Base-by-base conservation (phyloP, 2,888 invertebrate genomes). In the Clanis bilineata region DNA sequence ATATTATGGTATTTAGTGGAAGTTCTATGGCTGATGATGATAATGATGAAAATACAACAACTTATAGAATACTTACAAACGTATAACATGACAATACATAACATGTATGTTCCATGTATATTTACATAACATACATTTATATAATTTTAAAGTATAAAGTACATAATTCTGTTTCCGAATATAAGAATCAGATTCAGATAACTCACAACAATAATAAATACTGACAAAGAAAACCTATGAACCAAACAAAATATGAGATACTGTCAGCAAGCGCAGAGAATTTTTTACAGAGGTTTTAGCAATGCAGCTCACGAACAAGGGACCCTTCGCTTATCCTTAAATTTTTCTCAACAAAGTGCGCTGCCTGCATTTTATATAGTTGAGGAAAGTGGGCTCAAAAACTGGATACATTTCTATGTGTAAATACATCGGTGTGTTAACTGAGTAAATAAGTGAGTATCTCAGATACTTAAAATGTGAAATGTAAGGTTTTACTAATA, bases 251-350 rank as follows among this genome's bases (percentile, higher is more conserved):
- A 51, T 15, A 44, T 1, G 4, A 51, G 18, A 28, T 58, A 72
- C 66, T 72, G 71, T 62, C 68, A 63, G 66, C 65, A 68, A 72
- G 70, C 73, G 71, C 70, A 74, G 70, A 74, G 80, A 80, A 79
- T 84, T 87, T 87, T 88, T 87, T 80, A 80, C 76, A 61, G 70
- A 74, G 63, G 69, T 76, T 78, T 86, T 83, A 79, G 75, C 70
- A 79, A 90, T 88, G 79, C 90, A 76, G 75, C 67, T 66, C 85
- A 79, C 88, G 90, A 82, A 60, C 64, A 25, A 54, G 59, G 64
- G 66, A 64, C 79, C 80, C 79, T 76, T 70, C 77, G 69, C 70
- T 79, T 76, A 80, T 82, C 73, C 78, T 69, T 64, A 63, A 76
- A 77, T 80, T 81, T 80, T 73, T 71, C 68, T 73, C 68, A 73